These are phyloP conservation scores for Phrixothrix hirtus DNA, from an alignment of 2,888 invertebrate genomes.

Conservation along the genomic window DNA sequence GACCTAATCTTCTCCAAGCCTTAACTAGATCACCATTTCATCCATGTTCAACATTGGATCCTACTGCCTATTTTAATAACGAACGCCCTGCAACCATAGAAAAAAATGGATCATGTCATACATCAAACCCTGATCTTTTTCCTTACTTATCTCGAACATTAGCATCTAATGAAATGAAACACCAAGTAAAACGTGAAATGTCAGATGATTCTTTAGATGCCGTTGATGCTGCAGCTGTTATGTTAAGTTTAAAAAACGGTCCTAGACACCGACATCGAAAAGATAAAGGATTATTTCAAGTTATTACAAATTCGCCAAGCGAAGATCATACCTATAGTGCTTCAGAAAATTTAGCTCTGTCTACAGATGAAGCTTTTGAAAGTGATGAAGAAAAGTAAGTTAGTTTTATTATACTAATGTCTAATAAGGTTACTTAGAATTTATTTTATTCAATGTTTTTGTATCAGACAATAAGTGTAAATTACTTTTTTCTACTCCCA, in stretches of 20 bases:
- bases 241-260: slow-evolving; percentile 86
- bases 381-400: slow-evolving; percentile 60
- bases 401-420: neutral
- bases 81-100: slow-evolving; percentile 14
- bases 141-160: slow-evolving; percentile 78
- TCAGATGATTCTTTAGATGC: slow-evolving; percentile 69
- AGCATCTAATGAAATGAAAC: slow-evolving; percentile 56
- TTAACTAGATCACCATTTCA: slow-evolving; percentile 87
- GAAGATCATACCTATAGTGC: slow-evolving; percentile 93
- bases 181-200: slow-evolving; percentile 40
- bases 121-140: slow-evolving; percentile 78
- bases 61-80: slow-evolving; percentile 50
- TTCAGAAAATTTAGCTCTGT: slow-evolving; percentile 54
- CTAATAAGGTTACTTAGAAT: neutral
- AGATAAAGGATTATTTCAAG: slow-evolving; percentile 55
- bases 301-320: slow-evolving; percentile 86
- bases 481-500: too few species aligned
- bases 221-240: slow-evolving; percentile 82
- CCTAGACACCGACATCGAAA: slow-evolving; percentile 59
- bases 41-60: slow-evolving; percentile 63
- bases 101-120: slow-evolving; percentile 47
- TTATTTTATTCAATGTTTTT: too few species aligned
- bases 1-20: slow-evolving; percentile 86
- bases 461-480: too few species aligned
- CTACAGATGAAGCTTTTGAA: slow-evolving; percentile 63